phyloP scores from a whole-genome alignment of 2,888 invertebrate species.

The Polymixis flavicincta region DNA sequence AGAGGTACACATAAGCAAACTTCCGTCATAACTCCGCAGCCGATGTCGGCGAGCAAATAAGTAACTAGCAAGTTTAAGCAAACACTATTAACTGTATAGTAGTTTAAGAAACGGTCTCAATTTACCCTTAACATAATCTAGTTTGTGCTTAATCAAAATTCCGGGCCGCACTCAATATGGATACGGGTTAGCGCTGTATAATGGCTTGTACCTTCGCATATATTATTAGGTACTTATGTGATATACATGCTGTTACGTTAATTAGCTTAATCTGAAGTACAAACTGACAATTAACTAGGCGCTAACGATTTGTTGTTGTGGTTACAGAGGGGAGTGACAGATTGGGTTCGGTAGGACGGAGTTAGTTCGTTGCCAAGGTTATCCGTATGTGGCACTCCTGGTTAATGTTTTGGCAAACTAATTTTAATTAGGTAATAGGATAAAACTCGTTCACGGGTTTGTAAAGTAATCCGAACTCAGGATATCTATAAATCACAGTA shows the following conservation, averaged over 20 bases:
- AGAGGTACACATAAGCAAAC: constrained; percentile 75
- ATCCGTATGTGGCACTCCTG: constrained; percentile 6
- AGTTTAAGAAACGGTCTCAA: constrained; percentile 87
- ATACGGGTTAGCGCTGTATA: constrained; percentile 75
- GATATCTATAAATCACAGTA: not conserved
- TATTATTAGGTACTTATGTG: constrained; percentile 72
- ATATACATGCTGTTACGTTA: constrained; percentile 63
- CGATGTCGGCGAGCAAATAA: constrained; percentile 83
- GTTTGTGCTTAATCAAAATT: constrained; percentile 88
- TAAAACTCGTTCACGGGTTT: not conserved
- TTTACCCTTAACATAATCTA: constrained; percentile 85
- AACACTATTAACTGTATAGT: constrained; percentile 87
- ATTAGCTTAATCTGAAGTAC: constrained; percentile 64
- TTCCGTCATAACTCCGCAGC: constrained; percentile 82
- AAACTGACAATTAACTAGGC: constrained; percentile 67
- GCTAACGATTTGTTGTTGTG: constrained; percentile 66
- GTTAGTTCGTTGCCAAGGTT: constrained; percentile 40
- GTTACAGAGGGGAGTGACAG: constrained; percentile 48
- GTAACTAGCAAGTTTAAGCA: constrained; percentile 84
- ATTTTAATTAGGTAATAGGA: not conserved
- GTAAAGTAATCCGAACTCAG: not conserved
- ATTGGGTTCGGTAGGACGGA: constrained; percentile 35
- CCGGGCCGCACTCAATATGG: constrained; percentile 83
- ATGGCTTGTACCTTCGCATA: constrained; percentile 75
- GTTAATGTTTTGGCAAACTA: constrained; percentile 7